phyloP scores from a whole-genome alignment of 1,140 invertebrate genomes.

The Leptinotarsa defecta region DNA sequence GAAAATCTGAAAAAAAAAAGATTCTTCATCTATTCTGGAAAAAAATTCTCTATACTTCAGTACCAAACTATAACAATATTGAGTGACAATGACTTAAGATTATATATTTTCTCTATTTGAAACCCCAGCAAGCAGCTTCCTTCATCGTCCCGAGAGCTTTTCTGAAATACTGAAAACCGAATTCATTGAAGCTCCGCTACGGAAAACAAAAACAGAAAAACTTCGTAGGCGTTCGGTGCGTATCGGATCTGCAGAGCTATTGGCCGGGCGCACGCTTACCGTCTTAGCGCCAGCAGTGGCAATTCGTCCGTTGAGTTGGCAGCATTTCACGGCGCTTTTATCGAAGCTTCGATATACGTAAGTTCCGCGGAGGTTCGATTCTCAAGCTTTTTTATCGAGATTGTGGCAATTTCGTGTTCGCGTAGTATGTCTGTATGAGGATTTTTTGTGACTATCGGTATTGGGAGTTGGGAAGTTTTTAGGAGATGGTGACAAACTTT shows the following conservation, averaged over 20 bases:
- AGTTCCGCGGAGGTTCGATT: neutral
- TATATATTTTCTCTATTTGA: too few species aligned
- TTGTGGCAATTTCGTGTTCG: neutral
- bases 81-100: too few species aligned
- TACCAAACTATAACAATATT: too few species aligned
- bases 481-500: neutral
- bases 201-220: conserved; percentile 23
- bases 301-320: conserved; percentile 37
- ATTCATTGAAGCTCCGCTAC: neutral
- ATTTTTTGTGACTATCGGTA: conserved; percentile 18
- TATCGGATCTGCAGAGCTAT: conserved; percentile 36
- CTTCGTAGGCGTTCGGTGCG: conserved; percentile 36
- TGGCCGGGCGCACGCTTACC: conserved; percentile 41
- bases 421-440: conserved; percentile 4
- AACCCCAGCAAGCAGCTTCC: too few species aligned
- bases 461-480: neutral
- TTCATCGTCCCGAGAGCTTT: neutral
- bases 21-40: too few species aligned
- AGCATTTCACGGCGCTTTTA: conserved; percentile 17
- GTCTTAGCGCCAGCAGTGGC: conserved; percentile 41
- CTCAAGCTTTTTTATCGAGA: conserved; percentile 6
- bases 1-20: too few species aligned
- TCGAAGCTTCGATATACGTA: neutral
- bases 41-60: too few species aligned
- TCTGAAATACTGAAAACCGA: conserved; percentile 1